Base-by-base conservation (phyloP, 2,888 invertebrate genomes). In the Abrostola triplasia region DNA sequence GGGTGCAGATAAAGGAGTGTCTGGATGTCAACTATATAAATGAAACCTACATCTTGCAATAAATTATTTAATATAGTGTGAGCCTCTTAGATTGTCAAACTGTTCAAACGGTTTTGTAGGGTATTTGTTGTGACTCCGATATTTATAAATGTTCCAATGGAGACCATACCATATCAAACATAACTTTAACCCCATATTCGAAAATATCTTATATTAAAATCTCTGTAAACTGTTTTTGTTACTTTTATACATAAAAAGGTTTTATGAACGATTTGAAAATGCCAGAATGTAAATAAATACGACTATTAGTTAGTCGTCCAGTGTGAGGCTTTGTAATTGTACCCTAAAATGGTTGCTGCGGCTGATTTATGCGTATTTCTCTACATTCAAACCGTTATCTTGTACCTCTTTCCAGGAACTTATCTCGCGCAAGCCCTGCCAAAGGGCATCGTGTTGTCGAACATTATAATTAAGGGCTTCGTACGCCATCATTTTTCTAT, bases 401-500 rank as follows among this genome's bases (percentile, higher is more conserved):
- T 66, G 62, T 67, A 58, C 60, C 84, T 83, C 79, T 80, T 87
- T 85, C 83, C 77, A 70, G 79, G 83, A 87, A 87, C 52, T 67
- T 79, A 70, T 68, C 63, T 70, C 70, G 72, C 73, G 80, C 74
- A 75, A 58, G 69, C 66, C 70, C 74, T 73, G 83, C 78, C 80
- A 76, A 84, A 83, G 81, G 83, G 83, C 84, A 83, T 80, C 80
- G 73, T 67, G 73, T 82, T 79, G 73, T 77, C 80, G 80, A 85
- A 85, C 79, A 64, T 76, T 73, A 69, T 85, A 86, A 90, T 88
- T 84, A 87, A 83, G 82, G 85, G 84, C 68, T 73, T 80, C 75
- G 81, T 64, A 73, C 66, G 73, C 77, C 79, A 76, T 86, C 82
- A 83, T 87, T 87, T 90, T 86, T 88, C 81, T 86, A 86, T 86